Evolutionary conservation across 2,797 vertebrate genomes (phyloP).

Genomic region (Graptemys geographica): DNA sequence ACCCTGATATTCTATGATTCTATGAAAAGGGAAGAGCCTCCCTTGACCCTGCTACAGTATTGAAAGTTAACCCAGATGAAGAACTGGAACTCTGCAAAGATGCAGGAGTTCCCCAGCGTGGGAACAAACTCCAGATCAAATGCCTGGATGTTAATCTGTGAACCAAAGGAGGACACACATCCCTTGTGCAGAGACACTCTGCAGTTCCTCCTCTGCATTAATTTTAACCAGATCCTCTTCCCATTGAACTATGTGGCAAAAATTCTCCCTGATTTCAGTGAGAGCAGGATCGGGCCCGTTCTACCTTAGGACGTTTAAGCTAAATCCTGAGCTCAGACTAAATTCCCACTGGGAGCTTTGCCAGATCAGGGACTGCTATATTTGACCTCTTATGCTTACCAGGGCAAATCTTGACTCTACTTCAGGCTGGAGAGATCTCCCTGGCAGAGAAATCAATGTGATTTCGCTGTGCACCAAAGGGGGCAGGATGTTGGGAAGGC

Average conservation of each 20-base stretch:
- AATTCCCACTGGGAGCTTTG: neutral
- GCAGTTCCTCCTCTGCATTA: neutral
- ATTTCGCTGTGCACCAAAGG: neutral
- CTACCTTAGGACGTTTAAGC: neutral
- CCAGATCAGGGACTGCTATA: neutral
- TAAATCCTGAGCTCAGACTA: neutral
- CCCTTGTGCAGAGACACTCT: neutral
- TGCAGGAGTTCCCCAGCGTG: neutral
- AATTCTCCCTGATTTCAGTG: neutral
- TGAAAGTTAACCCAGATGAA: slow-evolving; percentile 40
- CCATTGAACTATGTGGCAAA: neutral
- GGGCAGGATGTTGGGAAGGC: neutral
- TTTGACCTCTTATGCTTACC: neutral
- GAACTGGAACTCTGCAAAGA: neutral
- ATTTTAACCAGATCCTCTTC: neutral
- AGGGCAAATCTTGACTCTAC: neutral
- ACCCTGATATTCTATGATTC: too few species aligned
- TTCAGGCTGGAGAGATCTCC: neutral
- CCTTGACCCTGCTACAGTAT: neutral
- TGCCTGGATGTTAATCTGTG: neutral
- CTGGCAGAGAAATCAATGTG: neutral
- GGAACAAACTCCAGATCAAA: neutral
- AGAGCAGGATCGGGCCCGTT: neutral
- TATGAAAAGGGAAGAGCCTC: slow-evolving; percentile 27
- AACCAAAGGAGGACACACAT: slow-evolving; percentile 1